These are phyloP conservation scores for Dromococcyx pavoninus DNA, from an alignment of 2,797 vertebrate genomes.

Conservation along the genomic window DNA sequence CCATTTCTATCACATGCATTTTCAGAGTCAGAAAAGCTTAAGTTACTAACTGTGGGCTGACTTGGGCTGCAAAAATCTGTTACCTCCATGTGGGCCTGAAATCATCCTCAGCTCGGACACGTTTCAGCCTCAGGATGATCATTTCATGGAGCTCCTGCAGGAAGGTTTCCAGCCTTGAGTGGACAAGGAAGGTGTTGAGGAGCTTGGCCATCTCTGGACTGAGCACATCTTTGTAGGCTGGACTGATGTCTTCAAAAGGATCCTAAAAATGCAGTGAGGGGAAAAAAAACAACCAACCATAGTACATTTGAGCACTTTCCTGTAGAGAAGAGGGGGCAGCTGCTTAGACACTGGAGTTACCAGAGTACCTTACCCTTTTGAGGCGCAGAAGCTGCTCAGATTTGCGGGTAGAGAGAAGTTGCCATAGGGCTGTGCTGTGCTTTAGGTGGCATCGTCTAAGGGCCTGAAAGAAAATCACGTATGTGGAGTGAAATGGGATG, in stretches of 20 bases:
- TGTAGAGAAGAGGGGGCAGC: background rate
- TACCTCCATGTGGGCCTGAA: conserved; percentile 87
- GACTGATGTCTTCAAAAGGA: conserved; percentile 82
- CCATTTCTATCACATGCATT: accelerated
- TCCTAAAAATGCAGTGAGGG: conserved; percentile 76
- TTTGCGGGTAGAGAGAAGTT: conserved; percentile 87
- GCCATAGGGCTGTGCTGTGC: conserved; percentile 89
- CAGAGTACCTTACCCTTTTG: conserved; percentile 77
- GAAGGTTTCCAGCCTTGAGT: conserved; percentile 81
- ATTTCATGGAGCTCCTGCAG: conserved; percentile 92
- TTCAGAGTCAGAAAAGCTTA: background rate
- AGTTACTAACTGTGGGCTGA: background rate
- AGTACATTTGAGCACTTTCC: background rate
- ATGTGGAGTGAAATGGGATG: background rate
- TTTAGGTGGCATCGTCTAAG: conserved; percentile 83
- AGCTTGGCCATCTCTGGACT: conserved; percentile 63
- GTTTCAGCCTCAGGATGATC: conserved; percentile 83
- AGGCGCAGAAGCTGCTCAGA: conserved; percentile 89
- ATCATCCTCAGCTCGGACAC: conserved; percentile 58
- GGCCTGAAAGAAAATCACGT: conserved; percentile 73
- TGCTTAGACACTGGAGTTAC: background rate
- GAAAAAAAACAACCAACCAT: background rate
- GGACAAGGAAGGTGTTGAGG: conserved; percentile 83
- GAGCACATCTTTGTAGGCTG: conserved; percentile 80
- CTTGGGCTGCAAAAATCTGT: background rate